Base-by-base conservation (phyloP, 2,888 invertebrate genomes). In the Aspidiotus destructor region DNA sequence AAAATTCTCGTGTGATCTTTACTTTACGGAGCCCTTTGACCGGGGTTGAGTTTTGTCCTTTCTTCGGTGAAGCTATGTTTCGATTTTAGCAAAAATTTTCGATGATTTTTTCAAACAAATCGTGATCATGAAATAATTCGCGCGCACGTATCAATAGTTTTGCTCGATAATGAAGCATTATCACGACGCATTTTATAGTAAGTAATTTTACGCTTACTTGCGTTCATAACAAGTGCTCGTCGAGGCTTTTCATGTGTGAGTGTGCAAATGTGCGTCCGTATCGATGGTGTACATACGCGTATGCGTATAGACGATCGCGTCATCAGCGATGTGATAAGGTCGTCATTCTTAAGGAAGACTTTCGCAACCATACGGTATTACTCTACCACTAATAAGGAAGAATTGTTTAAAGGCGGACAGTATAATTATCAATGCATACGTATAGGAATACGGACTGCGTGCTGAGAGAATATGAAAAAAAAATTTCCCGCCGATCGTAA, bases 181-280 rank as follows among this genome's bases (percentile, higher is more conserved):
- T 58, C 60, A 58, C 44, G 67, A 67, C 13, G 42, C 67, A 10
- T 67, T 67, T 52, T 67, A 58, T 40, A 60, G 67, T 67, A 60
- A 67, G 67, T 67, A 67, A 58, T 28, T 58, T 17, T n/a, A 16
- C 55, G 16, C 17, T 15, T n/a, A 55, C 6, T 48, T 48, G 48
- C 48, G 48, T n/a, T 11, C 48, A 48, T 48, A 48, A 28, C 28
- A 28, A 28, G 28, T 28, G 28, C 28, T 28, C 5, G 28, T 28
- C 28, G 28, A 28, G 28, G 28, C 28, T 28, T 28, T 28, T 28
- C 5, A 28, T 28, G 17, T 54, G 55, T 54, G 55, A 16, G 15
- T 17, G 8, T 54, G 55, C 55, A 8, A 54, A 54, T 54, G 10
- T 54, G 55, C 17, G 55, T n/a, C 5, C 8, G 10, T n/a, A 8